phyloP scores from a whole-genome alignment of 1,140 invertebrate genomes.

The Dryas iulia region DNA sequence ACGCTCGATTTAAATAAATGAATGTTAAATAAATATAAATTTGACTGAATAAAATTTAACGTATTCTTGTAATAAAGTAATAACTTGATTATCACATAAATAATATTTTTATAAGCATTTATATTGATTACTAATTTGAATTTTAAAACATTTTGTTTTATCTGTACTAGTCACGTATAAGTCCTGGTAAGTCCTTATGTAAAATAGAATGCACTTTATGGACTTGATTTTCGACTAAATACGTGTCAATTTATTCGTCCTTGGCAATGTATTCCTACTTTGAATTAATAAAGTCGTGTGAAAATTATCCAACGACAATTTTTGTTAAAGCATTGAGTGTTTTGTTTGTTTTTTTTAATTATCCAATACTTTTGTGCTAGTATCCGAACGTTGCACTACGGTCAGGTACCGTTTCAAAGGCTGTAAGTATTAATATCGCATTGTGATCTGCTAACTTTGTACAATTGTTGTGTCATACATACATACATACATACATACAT shows the following conservation, averaged over 20 bases:
- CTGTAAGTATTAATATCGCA: slow-evolving; percentile 27
- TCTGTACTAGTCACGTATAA: too few species aligned
- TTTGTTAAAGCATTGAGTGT: too few species aligned
- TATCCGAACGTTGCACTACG: slow-evolving; percentile 12
- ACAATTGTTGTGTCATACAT: slow-evolving; percentile 4
- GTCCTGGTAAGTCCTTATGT: too few species aligned
- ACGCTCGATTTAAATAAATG: not conserved
- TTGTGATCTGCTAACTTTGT: slow-evolving; percentile 9
- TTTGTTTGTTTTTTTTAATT: too few species aligned
- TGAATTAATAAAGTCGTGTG: not conserved
- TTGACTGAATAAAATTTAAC: not conserved
- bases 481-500: slow-evolving; percentile 13
- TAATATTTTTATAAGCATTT: too few species aligned
- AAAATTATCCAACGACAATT: not conserved
- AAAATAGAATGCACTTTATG: too few species aligned
- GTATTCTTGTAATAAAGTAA: too few species aligned
- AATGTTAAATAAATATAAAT: not conserved
- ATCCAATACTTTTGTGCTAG: not conserved
- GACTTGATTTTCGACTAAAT: not conserved
- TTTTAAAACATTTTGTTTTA: too few species aligned
- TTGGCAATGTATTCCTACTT: too few species aligned
- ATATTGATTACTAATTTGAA: too few species aligned
- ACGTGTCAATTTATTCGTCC: too few species aligned
- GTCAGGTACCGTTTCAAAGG: slow-evolving; percentile 28
- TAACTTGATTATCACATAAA: too few species aligned